Base-by-base conservation (phyloP, 2,888 invertebrate genomes). In the Agonopterix arenella region DNA sequence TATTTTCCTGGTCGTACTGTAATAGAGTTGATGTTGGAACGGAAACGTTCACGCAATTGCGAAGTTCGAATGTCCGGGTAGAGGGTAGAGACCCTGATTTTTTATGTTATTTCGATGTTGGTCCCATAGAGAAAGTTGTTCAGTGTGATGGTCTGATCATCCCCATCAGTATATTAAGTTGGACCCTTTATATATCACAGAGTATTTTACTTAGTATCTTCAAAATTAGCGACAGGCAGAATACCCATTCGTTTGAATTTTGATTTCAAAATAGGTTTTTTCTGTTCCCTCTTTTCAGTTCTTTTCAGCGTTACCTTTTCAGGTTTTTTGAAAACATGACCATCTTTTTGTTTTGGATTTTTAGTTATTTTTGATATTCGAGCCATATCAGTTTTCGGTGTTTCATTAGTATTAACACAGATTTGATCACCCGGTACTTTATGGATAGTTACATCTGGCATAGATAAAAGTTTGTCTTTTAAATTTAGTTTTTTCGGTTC, bases 181-280 rank as follows among this genome's bases (percentile, higher is more conserved):
- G 28, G 28, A 28, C 28, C 7, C 5, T 7, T 2, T 18, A 7
- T 28, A 28, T 28, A 28, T 28, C 28, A 28, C 28, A 28, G 28
- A 28, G 28, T 28, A 28, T 28, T n/a, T 5, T 28, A 28, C 28
- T 28, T 28, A 28, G 28, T 28, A 28, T 67, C 67, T 5, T 61
- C 49, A 40, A 75, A 71, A 52, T 75, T 72, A n/a, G 73, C 75
- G 0, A 77, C 54, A 0, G 61, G 56, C 38, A 76, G 51, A 57
- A 79, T 68, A 0, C 81, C 80, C 64, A 75, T 56, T 2, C 66
- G 62, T 48, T 68, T 75, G 10, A 80, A 72, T 11, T 69, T 70
- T 0, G 77, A 73, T 50, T 70, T 74, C 2, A 78, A 5, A 2
- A 62, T 45, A 0, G 59, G 46, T 8, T 70, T 66, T 43, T 76